phyloP scores from a whole-genome alignment of 2,113 vertebrate genomes.

The Cyrtonyx montezumae region DNA sequence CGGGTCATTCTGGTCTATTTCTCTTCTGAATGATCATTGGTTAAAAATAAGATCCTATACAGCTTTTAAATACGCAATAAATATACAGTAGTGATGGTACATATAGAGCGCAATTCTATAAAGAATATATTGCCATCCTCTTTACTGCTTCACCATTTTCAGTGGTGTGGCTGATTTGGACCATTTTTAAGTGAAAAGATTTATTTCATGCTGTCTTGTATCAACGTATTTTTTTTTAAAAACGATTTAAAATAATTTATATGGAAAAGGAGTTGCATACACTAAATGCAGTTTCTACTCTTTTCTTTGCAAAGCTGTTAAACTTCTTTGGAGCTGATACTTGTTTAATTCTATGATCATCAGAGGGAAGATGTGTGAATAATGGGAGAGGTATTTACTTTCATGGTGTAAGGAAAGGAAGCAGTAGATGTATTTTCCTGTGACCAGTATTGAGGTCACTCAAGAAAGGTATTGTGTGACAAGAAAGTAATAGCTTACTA shows the following conservation, averaged over 20 bases:
- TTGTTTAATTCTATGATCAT: background rate
- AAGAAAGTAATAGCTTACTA: too few species aligned
- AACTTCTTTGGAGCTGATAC: background rate
- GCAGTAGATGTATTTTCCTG: too few species aligned
- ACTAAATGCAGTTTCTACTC: background rate
- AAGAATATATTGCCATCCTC: background rate
- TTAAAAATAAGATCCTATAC: background rate
- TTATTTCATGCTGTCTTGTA: background rate
- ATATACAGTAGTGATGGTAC: background rate
- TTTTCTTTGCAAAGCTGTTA: background rate
- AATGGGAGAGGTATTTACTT: background rate
- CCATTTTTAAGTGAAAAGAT: background rate
- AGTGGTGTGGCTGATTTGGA: background rate
- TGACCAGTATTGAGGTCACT: too few species aligned
- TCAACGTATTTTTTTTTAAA: background rate
- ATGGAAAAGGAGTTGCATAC: background rate
- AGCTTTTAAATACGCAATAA: background rate
- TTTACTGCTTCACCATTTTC: background rate
- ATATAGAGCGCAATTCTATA: background rate
- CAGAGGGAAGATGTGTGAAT: too few species aligned
- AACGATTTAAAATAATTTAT: background rate
- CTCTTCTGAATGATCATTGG: background rate
- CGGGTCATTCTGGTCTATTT: background rate
- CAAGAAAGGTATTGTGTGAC: too few species aligned
- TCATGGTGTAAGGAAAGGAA: too few species aligned